These are phyloP conservation scores for Chrysemys picta DNA, from an alignment of 2,113 vertebrate species.

Conservation along the genomic window DNA sequence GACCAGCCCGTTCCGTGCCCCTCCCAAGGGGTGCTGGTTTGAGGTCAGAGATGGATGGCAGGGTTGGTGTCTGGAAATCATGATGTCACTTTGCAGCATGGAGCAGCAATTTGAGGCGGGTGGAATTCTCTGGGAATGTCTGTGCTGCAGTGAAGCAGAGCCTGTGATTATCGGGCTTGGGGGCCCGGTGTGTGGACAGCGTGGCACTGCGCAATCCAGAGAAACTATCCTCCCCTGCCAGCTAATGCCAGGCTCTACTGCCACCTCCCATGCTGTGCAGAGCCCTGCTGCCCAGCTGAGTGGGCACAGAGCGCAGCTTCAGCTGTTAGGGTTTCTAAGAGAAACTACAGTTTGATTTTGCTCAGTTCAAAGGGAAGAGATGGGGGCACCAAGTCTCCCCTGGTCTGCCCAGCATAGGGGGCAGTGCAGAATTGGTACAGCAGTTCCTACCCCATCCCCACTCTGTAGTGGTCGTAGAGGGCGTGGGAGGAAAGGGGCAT, in stretches of 20 bases:
- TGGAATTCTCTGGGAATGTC: constrained; percentile 26
- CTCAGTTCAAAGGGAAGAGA: background rate
- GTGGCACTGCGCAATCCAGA: rapidly evolving
- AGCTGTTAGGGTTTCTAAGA: background rate
- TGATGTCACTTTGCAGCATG: constrained; percentile 49
- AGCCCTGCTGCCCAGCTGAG: rapidly evolving
- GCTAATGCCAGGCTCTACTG: rapidly evolving
- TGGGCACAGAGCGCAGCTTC: background rate
- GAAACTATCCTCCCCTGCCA: background rate
- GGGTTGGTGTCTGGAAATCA: constrained; percentile 4
- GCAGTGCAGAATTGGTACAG: too few species aligned
- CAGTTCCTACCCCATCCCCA: too few species aligned
- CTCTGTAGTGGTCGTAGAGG: too few species aligned
- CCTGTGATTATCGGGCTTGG: constrained; percentile 29
- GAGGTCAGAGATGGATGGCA: background rate
- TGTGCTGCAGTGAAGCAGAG: background rate
- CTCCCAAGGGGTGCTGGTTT: background rate
- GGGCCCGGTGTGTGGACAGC: background rate
- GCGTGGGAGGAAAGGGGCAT: too few species aligned
- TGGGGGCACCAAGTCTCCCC: background rate
- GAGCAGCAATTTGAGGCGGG: background rate
- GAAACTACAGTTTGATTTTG: background rate
- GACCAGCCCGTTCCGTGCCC: background rate
- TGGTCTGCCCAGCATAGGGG: rapidly evolving
- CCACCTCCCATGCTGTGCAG: rapidly evolving